These are phyloP conservation scores for Cryptus armator DNA, from an alignment of 2,888 invertebrate species.

Conservation along the genomic window DNA sequence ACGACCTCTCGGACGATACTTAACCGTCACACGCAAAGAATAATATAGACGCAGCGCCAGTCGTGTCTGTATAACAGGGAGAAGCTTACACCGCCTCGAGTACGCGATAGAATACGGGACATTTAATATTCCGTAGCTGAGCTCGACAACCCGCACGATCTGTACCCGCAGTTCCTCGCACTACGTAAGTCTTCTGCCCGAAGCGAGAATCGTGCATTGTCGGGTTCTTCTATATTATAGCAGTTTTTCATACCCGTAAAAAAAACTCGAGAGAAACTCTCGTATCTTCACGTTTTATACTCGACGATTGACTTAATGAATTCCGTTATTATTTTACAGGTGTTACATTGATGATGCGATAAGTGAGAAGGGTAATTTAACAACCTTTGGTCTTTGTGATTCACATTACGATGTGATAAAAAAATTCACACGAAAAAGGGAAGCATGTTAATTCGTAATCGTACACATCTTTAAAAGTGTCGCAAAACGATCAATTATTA, in stretches of 20 bases:
- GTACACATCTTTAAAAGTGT: too few species aligned
- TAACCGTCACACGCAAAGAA: slow-evolving; percentile 36
- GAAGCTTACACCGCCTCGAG: slow-evolving; percentile 62
- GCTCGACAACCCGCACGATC: slow-evolving; percentile 64
- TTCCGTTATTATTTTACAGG: slow-evolving; percentile 5
- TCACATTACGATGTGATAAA: neutral
- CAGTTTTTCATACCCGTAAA: slow-evolving; percentile 5
- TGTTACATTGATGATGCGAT: neutral
- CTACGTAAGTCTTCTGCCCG: slow-evolving; percentile 40
- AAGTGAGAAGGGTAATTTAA: neutral
- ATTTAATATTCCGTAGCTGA: slow-evolving; percentile 69
- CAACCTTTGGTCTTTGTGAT: neutral
- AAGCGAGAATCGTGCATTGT: slow-evolving; percentile 27
- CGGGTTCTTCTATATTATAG: slow-evolving; percentile 1
- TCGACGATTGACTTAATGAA: slow-evolving; percentile 20
- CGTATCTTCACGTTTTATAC: slow-evolving; percentile 18
- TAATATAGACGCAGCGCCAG: slow-evolving; percentile 47
- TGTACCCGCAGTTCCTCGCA: slow-evolving; percentile 51
- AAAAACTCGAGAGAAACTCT: slow-evolving; percentile 12
- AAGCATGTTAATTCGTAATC: too few species aligned
- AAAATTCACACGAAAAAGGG: too few species aligned
- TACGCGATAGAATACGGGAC: slow-evolving; percentile 68
- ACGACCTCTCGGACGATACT: slow-evolving; percentile 68
- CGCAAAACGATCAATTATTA: too few species aligned
- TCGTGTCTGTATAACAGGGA: slow-evolving; percentile 16